Evolutionary conservation across 2,113 vertebrate genomes (phyloP).

Genomic region (Lepus timidus): DNA sequence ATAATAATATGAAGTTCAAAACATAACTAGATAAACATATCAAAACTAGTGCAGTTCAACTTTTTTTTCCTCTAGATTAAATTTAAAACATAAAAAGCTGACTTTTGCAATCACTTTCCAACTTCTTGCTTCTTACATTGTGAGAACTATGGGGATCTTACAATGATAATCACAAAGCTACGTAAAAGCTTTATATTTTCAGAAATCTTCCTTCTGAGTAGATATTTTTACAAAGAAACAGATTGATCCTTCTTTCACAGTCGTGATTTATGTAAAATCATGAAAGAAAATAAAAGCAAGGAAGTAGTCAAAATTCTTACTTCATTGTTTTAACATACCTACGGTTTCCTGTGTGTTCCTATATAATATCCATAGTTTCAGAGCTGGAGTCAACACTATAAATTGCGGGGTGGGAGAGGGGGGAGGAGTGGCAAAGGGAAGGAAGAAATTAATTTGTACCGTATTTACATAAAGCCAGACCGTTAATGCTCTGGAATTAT

Average conservation of each 20-base stretch:
- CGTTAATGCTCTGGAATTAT: slow-evolving; percentile 63
- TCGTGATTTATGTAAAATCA: slow-evolving; percentile 41
- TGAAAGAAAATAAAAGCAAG: not conserved
- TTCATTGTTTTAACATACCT: slow-evolving; percentile 21
- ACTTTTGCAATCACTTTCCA: not conserved
- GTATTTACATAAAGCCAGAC: slow-evolving; percentile 74
- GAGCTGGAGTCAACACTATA: slow-evolving; percentile 60
- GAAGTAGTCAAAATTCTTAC: not conserved
- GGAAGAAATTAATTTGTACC: slow-evolving; percentile 58
- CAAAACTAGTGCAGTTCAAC: not conserved
- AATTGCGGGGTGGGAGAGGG: not conserved
- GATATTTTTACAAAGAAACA: slow-evolving; percentile 7
- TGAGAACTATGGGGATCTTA: not conserved
- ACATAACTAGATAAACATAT: not conserved
- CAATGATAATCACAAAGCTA: slow-evolving; percentile 59
- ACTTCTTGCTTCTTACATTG: slow-evolving; percentile 44
- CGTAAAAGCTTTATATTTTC: slow-evolving; percentile 34
- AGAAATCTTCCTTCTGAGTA: slow-evolving; percentile 62
- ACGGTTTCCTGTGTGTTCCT: not conserved
- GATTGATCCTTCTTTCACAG: not conserved
- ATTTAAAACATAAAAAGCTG: slow-evolving; percentile 25
- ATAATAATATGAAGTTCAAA: slow-evolving; percentile 57
- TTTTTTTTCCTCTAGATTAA: not conserved
- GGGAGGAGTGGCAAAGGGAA: not conserved
- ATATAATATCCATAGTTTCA: not conserved